Conservation (phyloP, 1,140 invertebrate genomes). For the Palaemon carinicauda region DNA sequence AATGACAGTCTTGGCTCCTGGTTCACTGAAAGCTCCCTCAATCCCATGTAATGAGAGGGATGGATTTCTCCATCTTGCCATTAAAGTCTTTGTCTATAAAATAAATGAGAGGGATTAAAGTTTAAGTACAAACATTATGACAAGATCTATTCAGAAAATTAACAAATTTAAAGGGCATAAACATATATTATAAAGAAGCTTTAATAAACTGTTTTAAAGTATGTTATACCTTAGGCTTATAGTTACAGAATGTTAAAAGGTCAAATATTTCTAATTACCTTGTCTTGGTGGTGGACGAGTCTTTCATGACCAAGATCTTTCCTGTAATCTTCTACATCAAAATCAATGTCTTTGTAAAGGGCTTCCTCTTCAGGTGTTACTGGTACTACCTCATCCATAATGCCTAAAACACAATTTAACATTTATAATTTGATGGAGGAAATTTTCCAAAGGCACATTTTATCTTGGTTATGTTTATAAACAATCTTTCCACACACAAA, state of each 20-base stretch:
- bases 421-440: too few species aligned
- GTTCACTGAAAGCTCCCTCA: slow-evolving; percentile 89
- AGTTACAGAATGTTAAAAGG: not conserved
- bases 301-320: slow-evolving; percentile 75
- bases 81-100: slow-evolving; percentile 72
- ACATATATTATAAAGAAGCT: too few species aligned
- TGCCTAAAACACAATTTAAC: slow-evolving; percentile 24
- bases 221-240: too few species aligned
- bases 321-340: slow-evolving; percentile 83
- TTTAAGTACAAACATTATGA: not conserved
- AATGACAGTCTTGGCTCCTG: slow-evolving; percentile 95
- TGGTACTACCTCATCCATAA: slow-evolving; percentile 70
- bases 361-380: slow-evolving; percentile 78
- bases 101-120: not conserved
- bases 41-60: slow-evolving; percentile 92
- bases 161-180: too few species aligned
- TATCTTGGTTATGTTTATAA: too few species aligned
- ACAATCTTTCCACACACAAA: too few species aligned
- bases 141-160: not conserved
- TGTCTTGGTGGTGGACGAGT: slow-evolving; percentile 80
- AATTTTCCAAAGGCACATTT: too few species aligned
- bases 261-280: slow-evolving; percentile 66
- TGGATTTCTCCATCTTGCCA: slow-evolving; percentile 92
- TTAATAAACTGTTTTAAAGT: too few species aligned
- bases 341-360: slow-evolving; percentile 88